Conservation (phyloP, 2,888 invertebrate genomes). For the Tenthredo mesomela region DNA sequence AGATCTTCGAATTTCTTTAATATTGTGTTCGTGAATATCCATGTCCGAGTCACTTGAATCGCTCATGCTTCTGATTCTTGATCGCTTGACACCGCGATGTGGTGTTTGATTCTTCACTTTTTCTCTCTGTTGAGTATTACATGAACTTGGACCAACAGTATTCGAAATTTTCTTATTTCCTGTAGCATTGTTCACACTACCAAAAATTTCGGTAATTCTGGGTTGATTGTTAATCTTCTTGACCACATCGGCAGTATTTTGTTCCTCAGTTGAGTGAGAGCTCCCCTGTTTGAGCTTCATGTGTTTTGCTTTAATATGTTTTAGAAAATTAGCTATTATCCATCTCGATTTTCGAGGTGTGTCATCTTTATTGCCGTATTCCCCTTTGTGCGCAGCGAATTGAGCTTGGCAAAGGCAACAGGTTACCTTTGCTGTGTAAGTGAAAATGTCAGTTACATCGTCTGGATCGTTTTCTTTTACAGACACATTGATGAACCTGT, state of each 20-base stretch:
- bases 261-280: conserved; percentile 14
- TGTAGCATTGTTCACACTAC: not conserved
- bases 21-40: not conserved
- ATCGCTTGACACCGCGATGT: not conserved
- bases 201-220: conserved; percentile 8
- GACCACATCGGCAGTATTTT: conserved; percentile 11
- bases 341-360: no score
- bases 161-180: not conserved
- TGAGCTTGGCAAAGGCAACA: conserved; percentile 1
- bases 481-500: conserved; percentile 16
- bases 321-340: no score
- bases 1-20: not conserved
- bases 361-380: not conserved
- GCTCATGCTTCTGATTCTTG: conserved; percentile 9
- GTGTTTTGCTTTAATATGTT: not conserved
- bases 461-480: conserved; percentile 30
- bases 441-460: conserved; percentile 22
- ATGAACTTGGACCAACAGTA: conserved; percentile 9
- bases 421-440: conserved; percentile 29
- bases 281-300: not conserved
- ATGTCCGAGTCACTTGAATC: conserved; percentile 15
- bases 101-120: conserved; percentile 7
- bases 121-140: not conserved
- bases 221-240: conserved; percentile 8
- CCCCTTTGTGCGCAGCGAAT: conserved; percentile 5